Conservation (phyloP, 37 sponge, comb jelly and placozoan genomes). For the Chondrilla cf. caribensis region DNA sequence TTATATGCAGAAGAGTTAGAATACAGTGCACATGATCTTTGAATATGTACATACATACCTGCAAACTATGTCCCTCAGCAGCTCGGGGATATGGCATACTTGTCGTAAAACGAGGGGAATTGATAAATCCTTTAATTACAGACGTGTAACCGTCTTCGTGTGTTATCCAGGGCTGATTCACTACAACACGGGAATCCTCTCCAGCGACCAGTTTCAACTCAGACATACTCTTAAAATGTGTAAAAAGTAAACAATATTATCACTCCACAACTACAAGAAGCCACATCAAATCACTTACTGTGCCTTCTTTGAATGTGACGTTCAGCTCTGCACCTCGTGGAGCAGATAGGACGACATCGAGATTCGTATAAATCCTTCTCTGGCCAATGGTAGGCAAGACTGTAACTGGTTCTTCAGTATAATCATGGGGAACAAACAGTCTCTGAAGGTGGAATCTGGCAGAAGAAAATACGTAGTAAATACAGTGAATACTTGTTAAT, state of each 20-base stretch:
- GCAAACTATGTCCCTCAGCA: conserved; percentile 22
- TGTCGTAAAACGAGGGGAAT: conserved; percentile 2
- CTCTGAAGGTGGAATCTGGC: conserved; percentile 37
- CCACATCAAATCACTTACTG: not conserved
- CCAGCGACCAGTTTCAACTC: conserved; percentile 5
- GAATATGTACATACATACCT: conserved; percentile 32
- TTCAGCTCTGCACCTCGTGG: conserved; percentile 5
- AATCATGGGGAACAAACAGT: conserved; percentile 72
- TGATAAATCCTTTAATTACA: conserved; percentile 29
- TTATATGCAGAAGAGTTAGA: too few relatives aligned
- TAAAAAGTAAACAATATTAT: not conserved
- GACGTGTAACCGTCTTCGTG: conserved; percentile 39
- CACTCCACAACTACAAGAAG: not conserved
- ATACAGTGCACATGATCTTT: too few relatives aligned
- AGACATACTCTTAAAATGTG: not conserved
- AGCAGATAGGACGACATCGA: conserved; percentile 43
- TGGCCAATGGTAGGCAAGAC: conserved; percentile 49
- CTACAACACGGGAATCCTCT: not conserved
- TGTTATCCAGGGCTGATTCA: conserved; percentile 57
- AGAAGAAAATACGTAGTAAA: not conserved
- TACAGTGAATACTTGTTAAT: not conserved
- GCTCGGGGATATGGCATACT: conserved; percentile 31
- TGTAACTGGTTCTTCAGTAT: conserved; percentile 30
- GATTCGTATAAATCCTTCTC: conserved; percentile 43
- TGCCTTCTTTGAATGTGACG: conserved; percentile 20